Percentiles rank a stretch among this genome's conserved stretches.
Evolutionary conservation across 2,888 invertebrate species (phyloP).

Genomic region (Protodeltote pygarga): DNA sequence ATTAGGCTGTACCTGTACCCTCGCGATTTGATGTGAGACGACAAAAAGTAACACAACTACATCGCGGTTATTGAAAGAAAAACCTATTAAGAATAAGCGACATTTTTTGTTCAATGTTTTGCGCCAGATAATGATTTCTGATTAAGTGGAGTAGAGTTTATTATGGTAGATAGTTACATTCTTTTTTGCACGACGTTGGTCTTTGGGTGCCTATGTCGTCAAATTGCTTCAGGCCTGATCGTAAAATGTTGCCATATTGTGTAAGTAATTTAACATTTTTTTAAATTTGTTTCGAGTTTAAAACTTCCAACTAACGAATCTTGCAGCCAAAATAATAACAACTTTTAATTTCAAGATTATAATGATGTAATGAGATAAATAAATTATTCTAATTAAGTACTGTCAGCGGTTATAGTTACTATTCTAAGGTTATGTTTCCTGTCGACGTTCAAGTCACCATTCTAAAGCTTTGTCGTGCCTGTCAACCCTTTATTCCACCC

Average conservation of each 20-base stretch:
- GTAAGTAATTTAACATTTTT: no score
- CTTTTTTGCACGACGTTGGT: slow-evolving; percentile 1
- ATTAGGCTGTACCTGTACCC: slow-evolving; percentile 52
- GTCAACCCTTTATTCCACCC: slow-evolving; percentile 18
- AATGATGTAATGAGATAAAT: no score
- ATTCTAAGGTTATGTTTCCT: no score
- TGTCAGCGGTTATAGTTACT: no score
- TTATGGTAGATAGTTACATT: slow-evolving; percentile 11
- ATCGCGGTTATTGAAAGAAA: slow-evolving; percentile 39
- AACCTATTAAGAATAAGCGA: slow-evolving; percentile 35
- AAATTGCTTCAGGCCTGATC: no score
- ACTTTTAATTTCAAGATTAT: no score
- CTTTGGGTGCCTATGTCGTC: not conserved
- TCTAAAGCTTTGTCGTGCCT: slow-evolving; percentile 2
- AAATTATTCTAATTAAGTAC: no score
- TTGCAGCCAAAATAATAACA: no score
- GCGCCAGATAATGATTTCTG: slow-evolving; percentile 33
- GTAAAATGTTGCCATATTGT: no score
- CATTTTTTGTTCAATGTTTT: slow-evolving; percentile 42
- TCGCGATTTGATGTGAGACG: slow-evolving; percentile 52
- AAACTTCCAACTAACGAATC: no score
- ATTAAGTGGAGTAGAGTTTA: slow-evolving; percentile 22
- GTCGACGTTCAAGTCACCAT: no score
- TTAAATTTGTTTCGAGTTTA: no score
- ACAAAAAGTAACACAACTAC: slow-evolving; percentile 49